A percentile compares a stretch with the other conserved stretches of the same genome.
Conservation (phyloP, 2,113 vertebrate species). For the Caranx ignobilis region DNA sequence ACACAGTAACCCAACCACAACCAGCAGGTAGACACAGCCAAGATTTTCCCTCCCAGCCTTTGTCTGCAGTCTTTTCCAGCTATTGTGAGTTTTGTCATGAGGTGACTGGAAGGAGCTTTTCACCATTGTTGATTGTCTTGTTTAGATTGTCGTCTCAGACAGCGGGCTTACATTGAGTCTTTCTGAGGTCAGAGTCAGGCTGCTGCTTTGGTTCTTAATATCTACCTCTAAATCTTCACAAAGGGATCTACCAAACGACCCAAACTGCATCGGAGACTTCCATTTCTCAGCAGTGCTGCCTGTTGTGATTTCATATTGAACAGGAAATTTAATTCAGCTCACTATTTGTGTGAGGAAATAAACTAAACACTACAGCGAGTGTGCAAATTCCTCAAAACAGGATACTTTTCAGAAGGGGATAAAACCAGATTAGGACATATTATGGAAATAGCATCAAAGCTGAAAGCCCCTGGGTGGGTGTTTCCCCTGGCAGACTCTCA, state of each 20-base stretch:
- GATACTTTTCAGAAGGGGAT: background rate
- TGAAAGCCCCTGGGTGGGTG: background rate
- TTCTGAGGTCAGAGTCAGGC: constrained; percentile 63
- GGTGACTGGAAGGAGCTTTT: background rate
- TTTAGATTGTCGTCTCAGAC: background rate
- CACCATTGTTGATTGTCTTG: background rate
- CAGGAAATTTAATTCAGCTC: background rate
- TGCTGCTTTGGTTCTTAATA: constrained; percentile 55
- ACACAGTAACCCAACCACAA: constrained; percentile 56
- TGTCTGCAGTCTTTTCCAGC: background rate
- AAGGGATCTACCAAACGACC: background rate
- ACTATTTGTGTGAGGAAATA: background rate
- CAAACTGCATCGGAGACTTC: background rate
- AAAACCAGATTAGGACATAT: background rate
- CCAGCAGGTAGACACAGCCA: constrained; percentile 56
- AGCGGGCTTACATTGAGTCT: constrained; percentile 6
- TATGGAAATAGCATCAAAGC: background rate
- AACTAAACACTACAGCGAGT: constrained; percentile 4
- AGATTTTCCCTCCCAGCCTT: background rate
- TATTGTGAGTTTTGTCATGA: background rate
- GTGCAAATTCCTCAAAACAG: background rate
- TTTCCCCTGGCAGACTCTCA: background rate
- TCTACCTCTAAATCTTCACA: background rate
- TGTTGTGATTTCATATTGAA: background rate
- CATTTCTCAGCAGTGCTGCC: background rate